Percentiles rank a stretch among this genome's conserved stretches.
Conservation (phyloP, 2,113 vertebrate species). For the Ophiodon elongatus region DNA sequence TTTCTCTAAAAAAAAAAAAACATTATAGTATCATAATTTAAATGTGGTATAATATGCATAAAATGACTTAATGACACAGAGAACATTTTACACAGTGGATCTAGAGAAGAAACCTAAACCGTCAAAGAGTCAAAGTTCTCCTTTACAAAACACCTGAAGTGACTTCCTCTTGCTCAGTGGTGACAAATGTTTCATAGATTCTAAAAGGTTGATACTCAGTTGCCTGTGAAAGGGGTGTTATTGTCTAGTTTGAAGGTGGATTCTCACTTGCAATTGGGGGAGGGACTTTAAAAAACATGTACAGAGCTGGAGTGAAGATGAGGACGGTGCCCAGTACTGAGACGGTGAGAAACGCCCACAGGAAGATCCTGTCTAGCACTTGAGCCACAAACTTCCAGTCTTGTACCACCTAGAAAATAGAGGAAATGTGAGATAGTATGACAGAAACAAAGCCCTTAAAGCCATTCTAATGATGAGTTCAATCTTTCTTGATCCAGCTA, state of each 20-base stretch:
- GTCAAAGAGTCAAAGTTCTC: not conserved
- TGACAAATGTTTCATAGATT: slow-evolving; percentile 4
- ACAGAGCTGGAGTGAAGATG: slow-evolving; percentile 95
- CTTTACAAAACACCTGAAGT: not conserved
- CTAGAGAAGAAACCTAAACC: slow-evolving; percentile 1
- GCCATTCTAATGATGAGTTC: not conserved
- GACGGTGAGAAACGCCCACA: slow-evolving; percentile 93
- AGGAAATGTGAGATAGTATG: not conserved
- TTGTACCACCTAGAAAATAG: slow-evolving; percentile 89
- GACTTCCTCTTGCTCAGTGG: slow-evolving; percentile 13
- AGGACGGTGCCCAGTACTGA: slow-evolving; percentile 91
- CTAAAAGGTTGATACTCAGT: not conserved
- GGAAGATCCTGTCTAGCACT: slow-evolving; percentile 95
- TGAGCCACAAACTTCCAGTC: slow-evolving; percentile 99
- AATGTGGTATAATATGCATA: not conserved
- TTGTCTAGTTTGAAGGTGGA: slow-evolving; percentile 56
- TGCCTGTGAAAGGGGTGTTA: not conserved
- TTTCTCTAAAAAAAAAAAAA: slow-evolving; percentile 7
- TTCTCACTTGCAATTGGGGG: slow-evolving; percentile 65
- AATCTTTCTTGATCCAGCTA: not conserved
- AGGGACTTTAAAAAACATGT: slow-evolving; percentile 86
- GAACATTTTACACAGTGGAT: slow-evolving; percentile 9
- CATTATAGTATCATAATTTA: not conserved
- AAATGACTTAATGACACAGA: slow-evolving; percentile 1
- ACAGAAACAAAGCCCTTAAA: not conserved